Percentiles rank a stretch among this genome's conserved stretches.
Conservation (phyloP, 2,888 invertebrate genomes). For the Uloborus plumipes region DNA sequence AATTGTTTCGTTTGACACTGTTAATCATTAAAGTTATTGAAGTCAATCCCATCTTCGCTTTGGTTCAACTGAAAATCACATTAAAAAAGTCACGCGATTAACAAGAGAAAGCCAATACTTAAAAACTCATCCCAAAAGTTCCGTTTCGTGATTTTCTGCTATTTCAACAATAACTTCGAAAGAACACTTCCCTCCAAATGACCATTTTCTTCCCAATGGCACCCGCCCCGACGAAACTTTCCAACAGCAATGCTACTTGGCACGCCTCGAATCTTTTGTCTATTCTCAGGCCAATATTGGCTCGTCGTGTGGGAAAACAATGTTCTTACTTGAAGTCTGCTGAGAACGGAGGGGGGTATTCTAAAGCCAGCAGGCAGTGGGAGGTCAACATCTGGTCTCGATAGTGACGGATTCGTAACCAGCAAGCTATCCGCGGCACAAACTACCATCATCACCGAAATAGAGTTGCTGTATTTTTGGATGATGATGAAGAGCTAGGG, state of each 20-base stretch:
- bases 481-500: conserved; percentile 15
- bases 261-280: conserved; percentile 35
- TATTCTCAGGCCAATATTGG: conserved; percentile 8
- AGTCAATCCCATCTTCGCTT: no score
- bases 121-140: neutral
- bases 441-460: conserved; percentile 4
- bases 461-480: conserved; percentile 17
- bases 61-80: no score
- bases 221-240: conserved; percentile 10
- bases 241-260: conserved; percentile 16
- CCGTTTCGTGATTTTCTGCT: neutral
- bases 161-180: neutral
- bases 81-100: neutral
- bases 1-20: no score
- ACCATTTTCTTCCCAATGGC: neutral
- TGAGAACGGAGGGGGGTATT: conserved; percentile 2
- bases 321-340: neutral
- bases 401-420: conserved; percentile 39
- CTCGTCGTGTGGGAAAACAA: neutral
- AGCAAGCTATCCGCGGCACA: conserved; percentile 16
- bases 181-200: neutral
- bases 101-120: conserved; percentile 3
- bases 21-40: no score
- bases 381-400: conserved; percentile 34
- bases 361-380: conserved; percentile 10